A percentile compares a stretch with the other conserved stretches of the same genome.
These are phyloP conservation scores for Drosophila affinis DNA, from an alignment of 2,888 invertebrate genomes.

Conservation along the genomic window DNA sequence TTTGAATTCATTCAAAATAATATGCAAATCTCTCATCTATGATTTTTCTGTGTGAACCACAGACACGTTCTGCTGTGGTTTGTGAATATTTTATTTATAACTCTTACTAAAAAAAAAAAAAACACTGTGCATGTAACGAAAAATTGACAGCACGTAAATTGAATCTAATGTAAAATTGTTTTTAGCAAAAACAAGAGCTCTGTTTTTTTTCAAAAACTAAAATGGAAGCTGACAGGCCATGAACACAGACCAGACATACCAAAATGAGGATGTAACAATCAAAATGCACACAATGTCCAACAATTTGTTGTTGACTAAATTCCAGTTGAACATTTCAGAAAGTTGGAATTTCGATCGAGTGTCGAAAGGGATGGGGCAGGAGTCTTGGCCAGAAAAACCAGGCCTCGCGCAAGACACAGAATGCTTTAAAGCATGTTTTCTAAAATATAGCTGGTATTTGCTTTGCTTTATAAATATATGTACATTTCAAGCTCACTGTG, in stretches of 20 bases:
- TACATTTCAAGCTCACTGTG: too few species aligned
- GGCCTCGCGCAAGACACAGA: too few species aligned
- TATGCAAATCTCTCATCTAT: neutral
- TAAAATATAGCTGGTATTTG: too few species aligned
- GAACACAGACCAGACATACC: neutral
- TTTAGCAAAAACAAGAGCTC: neutral
- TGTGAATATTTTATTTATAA: neutral
- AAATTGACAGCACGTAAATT: neutral
- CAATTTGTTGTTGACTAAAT: neutral
- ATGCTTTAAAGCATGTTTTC: too few species aligned
- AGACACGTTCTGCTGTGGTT: neutral
- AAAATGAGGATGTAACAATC: neutral
- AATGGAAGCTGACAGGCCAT: neutral
- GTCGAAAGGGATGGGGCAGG: neutral
- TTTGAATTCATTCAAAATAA: neutral
- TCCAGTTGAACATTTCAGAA: neutral
- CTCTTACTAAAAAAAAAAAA: neutral
- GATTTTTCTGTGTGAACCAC: neutral
- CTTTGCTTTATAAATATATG: too few species aligned
- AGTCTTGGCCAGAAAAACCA: neutral
- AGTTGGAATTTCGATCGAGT: neutral
- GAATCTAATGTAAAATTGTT: neutral
- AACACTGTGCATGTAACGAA: neutral
- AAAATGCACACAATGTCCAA: neutral
- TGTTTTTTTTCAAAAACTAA: neutral